These are phyloP conservation scores for Acanthacorydalis orientalis DNA, from an alignment of 2,888 invertebrate genomes.

Conservation along the genomic window DNA sequence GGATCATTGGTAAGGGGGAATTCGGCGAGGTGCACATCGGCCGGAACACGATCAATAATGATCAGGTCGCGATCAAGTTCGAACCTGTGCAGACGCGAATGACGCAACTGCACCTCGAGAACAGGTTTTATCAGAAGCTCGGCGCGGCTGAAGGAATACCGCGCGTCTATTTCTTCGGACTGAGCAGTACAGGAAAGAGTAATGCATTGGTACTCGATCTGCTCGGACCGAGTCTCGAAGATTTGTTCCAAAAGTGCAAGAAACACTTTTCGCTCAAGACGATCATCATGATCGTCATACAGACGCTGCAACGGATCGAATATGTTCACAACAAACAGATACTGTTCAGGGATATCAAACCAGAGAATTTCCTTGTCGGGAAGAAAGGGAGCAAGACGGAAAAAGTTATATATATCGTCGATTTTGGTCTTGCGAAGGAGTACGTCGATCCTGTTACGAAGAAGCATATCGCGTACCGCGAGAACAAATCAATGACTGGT, in stretches of 20 bases:
- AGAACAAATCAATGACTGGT: constrained; percentile 99
- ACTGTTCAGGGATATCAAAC: constrained; percentile 98
- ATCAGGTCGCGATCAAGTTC: not conserved
- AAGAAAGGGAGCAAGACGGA: constrained; percentile 93
- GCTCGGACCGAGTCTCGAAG: constrained; percentile 95
- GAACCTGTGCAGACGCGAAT: not conserved
- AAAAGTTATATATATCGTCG: constrained; percentile 94
- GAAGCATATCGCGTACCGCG: constrained; percentile 99
- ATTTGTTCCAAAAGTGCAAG: constrained; percentile 64
- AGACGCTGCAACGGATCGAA: constrained; percentile 97
- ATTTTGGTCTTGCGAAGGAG: constrained; percentile 99
- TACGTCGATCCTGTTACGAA: constrained; percentile 99
- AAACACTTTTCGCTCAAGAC: constrained; percentile 94
- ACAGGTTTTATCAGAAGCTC: not conserved
- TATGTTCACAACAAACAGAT: constrained; percentile 98
- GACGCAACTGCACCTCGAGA: not conserved
- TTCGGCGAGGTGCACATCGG: not conserved
- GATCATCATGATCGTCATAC: constrained; percentile 94
- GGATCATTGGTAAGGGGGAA: not conserved
- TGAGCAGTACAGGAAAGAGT: constrained; percentile 81
- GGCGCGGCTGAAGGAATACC: constrained; percentile 79
- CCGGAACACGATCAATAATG: not conserved
- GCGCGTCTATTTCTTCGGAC: constrained; percentile 99
- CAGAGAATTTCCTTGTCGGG: constrained; percentile 99
- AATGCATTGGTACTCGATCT: constrained; percentile 99